Evolutionary conservation across 2,113 vertebrate genomes (phyloP).

Genomic region (Puma concolor): DNA sequence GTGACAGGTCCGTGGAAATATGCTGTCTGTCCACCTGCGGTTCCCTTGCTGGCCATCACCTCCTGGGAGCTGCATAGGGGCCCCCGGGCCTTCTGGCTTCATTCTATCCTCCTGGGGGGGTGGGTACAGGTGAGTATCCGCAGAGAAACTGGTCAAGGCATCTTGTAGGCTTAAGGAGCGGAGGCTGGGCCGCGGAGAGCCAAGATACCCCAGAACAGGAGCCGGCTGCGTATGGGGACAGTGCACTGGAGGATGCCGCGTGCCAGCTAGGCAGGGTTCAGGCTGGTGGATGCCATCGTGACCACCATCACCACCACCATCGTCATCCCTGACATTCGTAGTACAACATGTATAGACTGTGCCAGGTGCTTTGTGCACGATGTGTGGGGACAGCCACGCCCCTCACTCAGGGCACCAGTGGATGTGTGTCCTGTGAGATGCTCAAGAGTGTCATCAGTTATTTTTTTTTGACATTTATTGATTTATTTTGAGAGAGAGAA

Average conservation of each 20-base stretch:
- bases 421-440: too few species aligned
- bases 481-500: too few species aligned
- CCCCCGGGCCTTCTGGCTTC: not conserved
- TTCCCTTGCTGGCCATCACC: not conserved
- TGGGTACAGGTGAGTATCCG: not conserved
- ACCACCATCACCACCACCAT: not conserved
- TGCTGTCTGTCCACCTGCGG: not conserved
- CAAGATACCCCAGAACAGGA: not conserved
- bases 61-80: not conserved
- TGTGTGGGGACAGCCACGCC: fast-evolving
- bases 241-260: not conserved
- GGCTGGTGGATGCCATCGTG: not conserved
- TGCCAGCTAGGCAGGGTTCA: too few species aligned
- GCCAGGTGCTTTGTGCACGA: fast-evolving
- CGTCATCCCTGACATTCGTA: too few species aligned
- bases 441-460: not conserved
- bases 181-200: not conserved
- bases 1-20: not conserved
- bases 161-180: not conserved
- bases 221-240: not conserved
- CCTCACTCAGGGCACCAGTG: not conserved
- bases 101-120: not conserved
- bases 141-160: fast-evolving
- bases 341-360: not conserved
- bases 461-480: too few species aligned